These are phyloP conservation scores for Unio delphinus DNA, from an alignment of 2,888 invertebrate genomes.

Conservation along the genomic window DNA sequence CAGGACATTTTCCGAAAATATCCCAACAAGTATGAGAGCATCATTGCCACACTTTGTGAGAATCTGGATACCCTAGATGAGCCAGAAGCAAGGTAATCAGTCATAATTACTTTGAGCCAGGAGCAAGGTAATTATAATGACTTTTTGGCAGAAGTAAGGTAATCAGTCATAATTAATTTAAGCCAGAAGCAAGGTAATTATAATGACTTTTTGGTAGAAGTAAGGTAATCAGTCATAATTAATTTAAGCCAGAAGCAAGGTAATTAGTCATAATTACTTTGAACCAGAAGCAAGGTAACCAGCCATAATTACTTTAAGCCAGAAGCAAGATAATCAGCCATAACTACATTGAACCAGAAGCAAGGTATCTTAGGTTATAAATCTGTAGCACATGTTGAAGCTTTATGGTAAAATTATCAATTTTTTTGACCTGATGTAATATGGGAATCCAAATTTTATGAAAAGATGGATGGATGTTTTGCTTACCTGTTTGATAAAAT, in stretches of 20 bases:
- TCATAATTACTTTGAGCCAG: neutral
- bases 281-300: too few species aligned
- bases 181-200: constrained; percentile 88
- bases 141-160: constrained; percentile 89
- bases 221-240: neutral
- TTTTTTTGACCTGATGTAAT: too few species aligned
- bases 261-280: constrained; percentile 10
- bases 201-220: too few species aligned
- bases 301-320: too few species aligned
- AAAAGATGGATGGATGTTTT: neutral
- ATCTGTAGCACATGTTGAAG: too few species aligned
- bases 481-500: neutral
- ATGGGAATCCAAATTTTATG: neutral
- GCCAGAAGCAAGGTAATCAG: constrained; percentile 84
- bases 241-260: constrained; percentile 89
- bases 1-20: constrained; percentile 81
- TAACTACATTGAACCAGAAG: too few species aligned
- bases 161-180: constrained; percentile 70
- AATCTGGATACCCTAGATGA: constrained; percentile 98
- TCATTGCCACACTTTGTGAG: constrained; percentile 98
- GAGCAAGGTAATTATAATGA: too few species aligned
- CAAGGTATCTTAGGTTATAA: too few species aligned
- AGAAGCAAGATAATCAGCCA: too few species aligned
- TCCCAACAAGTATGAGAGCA: constrained; percentile 99
- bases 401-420: too few species aligned